A percentile compares a stretch with the other conserved stretches of the same genome.
These are phyloP conservation scores for Ispidina lecontei DNA, from an alignment of 2,797 vertebrate species.

Conservation along the genomic window DNA sequence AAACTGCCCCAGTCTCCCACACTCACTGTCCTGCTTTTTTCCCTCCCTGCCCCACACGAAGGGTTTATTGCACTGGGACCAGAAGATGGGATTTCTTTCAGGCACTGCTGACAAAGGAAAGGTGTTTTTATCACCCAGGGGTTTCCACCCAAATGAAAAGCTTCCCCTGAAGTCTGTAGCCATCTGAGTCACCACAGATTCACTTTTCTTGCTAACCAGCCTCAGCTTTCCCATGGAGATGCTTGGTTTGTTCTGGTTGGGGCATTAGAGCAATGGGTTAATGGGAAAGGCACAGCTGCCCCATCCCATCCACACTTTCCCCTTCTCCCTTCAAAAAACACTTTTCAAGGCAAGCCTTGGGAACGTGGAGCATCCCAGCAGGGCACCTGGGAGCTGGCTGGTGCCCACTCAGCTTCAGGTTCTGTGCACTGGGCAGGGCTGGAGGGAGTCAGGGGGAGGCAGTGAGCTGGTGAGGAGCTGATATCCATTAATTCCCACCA, in stretches of 20 bases:
- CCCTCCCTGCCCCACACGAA: background rate
- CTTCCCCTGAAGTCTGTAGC: slow-evolving; percentile 28
- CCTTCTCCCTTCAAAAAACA: background rate
- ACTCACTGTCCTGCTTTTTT: background rate
- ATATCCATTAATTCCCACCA: background rate
- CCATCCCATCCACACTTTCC: background rate
- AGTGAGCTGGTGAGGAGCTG: background rate
- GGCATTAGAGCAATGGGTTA: background rate
- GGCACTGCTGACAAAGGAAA: background rate
- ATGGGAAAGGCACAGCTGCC: background rate
- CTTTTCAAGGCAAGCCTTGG: background rate
- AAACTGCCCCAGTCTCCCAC: slow-evolving; percentile 52
- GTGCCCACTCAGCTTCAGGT: background rate
- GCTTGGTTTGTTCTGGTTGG: background rate
- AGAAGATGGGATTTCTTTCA: background rate
- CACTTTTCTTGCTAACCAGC: background rate
- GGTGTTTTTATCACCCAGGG: background rate
- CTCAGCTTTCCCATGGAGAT: background rate
- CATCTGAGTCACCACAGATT: slow-evolving; percentile 17
- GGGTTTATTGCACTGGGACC: background rate
- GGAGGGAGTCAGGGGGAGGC: background rate
- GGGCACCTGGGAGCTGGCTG: accelerated
- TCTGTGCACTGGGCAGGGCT: background rate
- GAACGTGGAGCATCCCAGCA: background rate
- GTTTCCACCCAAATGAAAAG: background rate